A percentile compares a stretch with the other conserved stretches of the same genome.
These are phyloP conservation scores for Chrysolina haemoptera DNA, from an alignment of 2,888 invertebrate genomes.

Conservation along the genomic window DNA sequence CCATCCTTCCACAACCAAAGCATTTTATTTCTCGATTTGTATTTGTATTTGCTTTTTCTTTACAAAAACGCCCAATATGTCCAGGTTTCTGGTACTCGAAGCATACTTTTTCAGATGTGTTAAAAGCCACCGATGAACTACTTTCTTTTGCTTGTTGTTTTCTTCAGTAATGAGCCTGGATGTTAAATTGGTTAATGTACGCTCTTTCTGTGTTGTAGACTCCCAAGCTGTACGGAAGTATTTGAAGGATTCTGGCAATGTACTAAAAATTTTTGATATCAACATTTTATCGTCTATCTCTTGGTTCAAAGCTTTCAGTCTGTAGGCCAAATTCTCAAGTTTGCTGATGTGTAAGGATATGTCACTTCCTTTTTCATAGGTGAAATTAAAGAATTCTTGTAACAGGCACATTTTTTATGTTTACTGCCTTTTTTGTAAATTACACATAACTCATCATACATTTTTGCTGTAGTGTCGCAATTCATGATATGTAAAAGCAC, in stretches of 20 bases:
- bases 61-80: too few relatives aligned
- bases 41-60: too few relatives aligned
- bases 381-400: slow-evolving; percentile 35
- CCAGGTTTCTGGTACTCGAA: too few relatives aligned
- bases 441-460: too few relatives aligned
- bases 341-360: slow-evolving; percentile 24
- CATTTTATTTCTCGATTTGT: too few relatives aligned
- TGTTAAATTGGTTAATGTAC: slow-evolving; percentile 45
- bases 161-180: slow-evolving; percentile 30
- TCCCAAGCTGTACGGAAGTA: slow-evolving; percentile 40
- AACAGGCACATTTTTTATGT: slow-evolving; percentile 35
- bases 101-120: too few relatives aligned
- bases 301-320: slow-evolving; percentile 35
- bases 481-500: slow-evolving; percentile 30
- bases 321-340: slow-evolving; percentile 36
- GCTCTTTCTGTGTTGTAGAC: slow-evolving; percentile 30
- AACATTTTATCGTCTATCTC: slow-evolving; percentile 37
- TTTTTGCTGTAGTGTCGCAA: slow-evolving; percentile 23
- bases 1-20: slow-evolving; percentile 32
- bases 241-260: slow-evolving; percentile 62
- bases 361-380: slow-evolving; percentile 11
- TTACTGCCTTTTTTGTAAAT: slow-evolving; percentile 23
- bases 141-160: too few relatives aligned
- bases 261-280: slow-evolving; percentile 46
- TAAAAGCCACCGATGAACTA: too few relatives aligned